phyloP scores from a whole-genome alignment of 2,888 invertebrate genomes.

The Mimumesa dahlbomi region DNA sequence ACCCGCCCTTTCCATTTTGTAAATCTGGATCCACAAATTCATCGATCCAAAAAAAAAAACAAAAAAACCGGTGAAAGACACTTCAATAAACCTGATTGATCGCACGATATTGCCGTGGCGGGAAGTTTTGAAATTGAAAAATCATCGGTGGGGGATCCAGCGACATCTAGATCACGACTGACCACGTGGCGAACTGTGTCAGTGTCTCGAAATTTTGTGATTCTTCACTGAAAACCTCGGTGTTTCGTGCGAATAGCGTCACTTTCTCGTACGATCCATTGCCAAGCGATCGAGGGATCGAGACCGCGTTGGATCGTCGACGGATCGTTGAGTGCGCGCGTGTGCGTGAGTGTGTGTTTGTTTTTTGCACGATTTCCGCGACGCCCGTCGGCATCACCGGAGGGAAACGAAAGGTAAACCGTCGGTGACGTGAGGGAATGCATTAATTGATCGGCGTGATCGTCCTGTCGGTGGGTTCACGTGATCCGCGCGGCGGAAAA shows the following conservation, averaged over 20 bases:
- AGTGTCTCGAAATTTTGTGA: conserved; percentile 1
- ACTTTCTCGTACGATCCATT: no score
- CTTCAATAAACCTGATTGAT: background rate
- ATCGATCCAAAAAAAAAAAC: no score
- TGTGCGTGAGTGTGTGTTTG: no score
- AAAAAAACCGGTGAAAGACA: no score
- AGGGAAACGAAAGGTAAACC: conserved; percentile 40
- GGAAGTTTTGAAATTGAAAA: conserved; percentile 39
- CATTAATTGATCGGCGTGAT: conserved; percentile 43
- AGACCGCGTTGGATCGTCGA: no score
- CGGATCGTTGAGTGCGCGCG: no score
- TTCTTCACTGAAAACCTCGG: background rate
- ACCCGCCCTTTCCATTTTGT: background rate
- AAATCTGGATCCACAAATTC: no score
- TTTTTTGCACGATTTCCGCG: conserved; percentile 1
- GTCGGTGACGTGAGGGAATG: conserved; percentile 54
- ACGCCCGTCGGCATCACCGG: conserved; percentile 28
- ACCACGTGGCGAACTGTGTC: conserved; percentile 35
- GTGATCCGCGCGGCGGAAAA: conserved; percentile 37
- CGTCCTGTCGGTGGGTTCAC: conserved; percentile 6
- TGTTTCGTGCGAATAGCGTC: background rate
- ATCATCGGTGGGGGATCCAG: conserved; percentile 19
- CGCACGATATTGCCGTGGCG: conserved; percentile 11
- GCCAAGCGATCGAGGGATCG: no score
- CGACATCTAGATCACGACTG: conserved; percentile 36